Conservation (phyloP, 1,140 invertebrate species). For the Panagrolaimus sp. region DNA sequence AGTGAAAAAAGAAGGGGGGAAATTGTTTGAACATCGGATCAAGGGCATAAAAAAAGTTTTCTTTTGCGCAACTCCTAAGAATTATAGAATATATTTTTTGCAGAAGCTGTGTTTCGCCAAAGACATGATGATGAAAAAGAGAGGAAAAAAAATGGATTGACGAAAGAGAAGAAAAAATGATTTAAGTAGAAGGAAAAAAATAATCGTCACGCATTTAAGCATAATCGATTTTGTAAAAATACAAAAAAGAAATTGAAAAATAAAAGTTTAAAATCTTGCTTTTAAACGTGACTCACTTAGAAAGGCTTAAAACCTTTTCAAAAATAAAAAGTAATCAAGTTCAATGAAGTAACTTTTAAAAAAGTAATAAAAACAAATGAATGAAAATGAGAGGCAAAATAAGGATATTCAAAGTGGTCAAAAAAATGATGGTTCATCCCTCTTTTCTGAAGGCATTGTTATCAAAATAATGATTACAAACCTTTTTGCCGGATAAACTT, state of each 20-base stretch:
- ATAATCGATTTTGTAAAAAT: background rate
- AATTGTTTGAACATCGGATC: no score
- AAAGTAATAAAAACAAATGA: background rate
- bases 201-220: background rate
- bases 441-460: no score
- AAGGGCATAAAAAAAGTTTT: no score
- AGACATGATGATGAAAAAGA: no score
- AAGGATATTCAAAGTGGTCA: background rate
- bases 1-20: no score
- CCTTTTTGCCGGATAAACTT: constrained; percentile 15
- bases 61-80: no score
- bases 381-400: constrained; percentile 14
- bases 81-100: no score
- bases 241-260: background rate
- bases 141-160: no score
- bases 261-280: no score
- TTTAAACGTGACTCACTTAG: no score
- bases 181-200: background rate
- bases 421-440: no score
- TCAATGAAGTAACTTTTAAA: background rate
- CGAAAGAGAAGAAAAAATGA: background rate
- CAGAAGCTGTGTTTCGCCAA: no score
- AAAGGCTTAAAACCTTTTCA: background rate
- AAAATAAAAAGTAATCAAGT: constrained; percentile 9
- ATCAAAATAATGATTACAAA: constrained; percentile 7